Evolutionary conservation across 2,113 vertebrate genomes (phyloP).

Genomic region (Xenopus tropicalis): UCB_Xtro_10.0 CM004452.2:3606001-3606500

Average conservation of each 20-base stretch:
- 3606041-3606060: no score
- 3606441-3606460: background rate
- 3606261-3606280: constrained; percentile 22
- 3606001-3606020: no score
- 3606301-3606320: no score
- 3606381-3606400: no score
- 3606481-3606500: constrained; percentile 23
- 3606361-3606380: no score
- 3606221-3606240: constrained; percentile 28
- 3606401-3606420: background rate
- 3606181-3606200: constrained; percentile 30
- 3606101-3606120: background rate
- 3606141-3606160: constrained; percentile 22
- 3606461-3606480: constrained; percentile 34
- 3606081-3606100: no score
- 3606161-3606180: constrained; percentile 5
- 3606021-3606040: no score
- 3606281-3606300: constrained; percentile 12
- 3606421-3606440: constrained; percentile 24
- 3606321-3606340: no score
- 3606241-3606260: constrained; percentile 21
- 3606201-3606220: constrained; percentile 7
- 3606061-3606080: no score
- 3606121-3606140: background rate
- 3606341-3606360: no score